These are phyloP conservation scores for Stenopsyche tienmushanensis DNA, from an alignment of 1,140 invertebrate genomes.

Conservation along the genomic window DNA sequence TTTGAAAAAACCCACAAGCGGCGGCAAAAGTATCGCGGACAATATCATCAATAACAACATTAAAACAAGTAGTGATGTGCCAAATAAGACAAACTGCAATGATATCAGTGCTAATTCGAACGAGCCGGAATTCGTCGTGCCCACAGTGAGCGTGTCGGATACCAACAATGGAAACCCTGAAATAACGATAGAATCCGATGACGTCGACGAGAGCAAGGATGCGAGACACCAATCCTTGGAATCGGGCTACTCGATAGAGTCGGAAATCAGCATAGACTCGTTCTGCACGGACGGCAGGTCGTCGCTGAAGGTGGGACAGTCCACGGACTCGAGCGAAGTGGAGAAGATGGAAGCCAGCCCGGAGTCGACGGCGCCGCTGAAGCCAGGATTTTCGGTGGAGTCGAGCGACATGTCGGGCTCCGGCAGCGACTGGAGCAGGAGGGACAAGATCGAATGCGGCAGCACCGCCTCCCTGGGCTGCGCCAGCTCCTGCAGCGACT, in stretches of 20 bases:
- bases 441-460: slow-evolving; percentile 45
- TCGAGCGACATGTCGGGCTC: slow-evolving; percentile 63
- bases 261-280: slow-evolving; percentile 55
- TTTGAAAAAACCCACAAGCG: slow-evolving; percentile 24
- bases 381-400: slow-evolving; percentile 61
- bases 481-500: slow-evolving; percentile 64
- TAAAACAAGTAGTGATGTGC: slow-evolving; percentile 51
- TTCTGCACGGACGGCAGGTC: slow-evolving; percentile 54
- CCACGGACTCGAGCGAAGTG: slow-evolving; percentile 54
- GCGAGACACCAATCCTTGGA: slow-evolving; percentile 51
- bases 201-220: slow-evolving; percentile 48
- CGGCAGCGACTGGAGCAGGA: slow-evolving; percentile 58
- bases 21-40: slow-evolving; percentile 31
- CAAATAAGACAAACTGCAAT: slow-evolving; percentile 44
- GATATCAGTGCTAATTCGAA: slow-evolving; percentile 38
- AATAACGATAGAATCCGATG: slow-evolving; percentile 54
- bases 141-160: slow-evolving; percentile 54
- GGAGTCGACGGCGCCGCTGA: slow-evolving; percentile 53
- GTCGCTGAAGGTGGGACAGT: slow-evolving; percentile 55
- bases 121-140: slow-evolving; percentile 37
- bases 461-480: slow-evolving; percentile 58
- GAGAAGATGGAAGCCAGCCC: slow-evolving; percentile 57
- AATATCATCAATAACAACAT: slow-evolving; percentile 54
- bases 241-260: slow-evolving; percentile 55
- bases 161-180: slow-evolving; percentile 55